phyloP scores from a whole-genome alignment of 2,113 vertebrate species.

The Gopherus evgoodei region DNA sequence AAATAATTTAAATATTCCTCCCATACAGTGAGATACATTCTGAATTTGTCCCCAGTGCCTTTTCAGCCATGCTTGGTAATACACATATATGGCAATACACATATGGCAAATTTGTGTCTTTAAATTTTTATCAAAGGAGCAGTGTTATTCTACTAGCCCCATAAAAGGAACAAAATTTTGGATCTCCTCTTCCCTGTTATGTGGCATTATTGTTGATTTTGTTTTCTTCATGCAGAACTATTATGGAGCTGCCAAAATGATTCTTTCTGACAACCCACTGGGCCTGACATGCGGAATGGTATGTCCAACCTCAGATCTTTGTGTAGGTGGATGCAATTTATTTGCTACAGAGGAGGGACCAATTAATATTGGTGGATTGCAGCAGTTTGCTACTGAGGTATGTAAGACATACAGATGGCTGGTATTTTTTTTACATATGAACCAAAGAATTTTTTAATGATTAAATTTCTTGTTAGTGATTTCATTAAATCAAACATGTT shows the following conservation, averaged over 20 bases:
- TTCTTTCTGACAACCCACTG: conserved; percentile 94
- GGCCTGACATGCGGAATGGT: conserved; percentile 95
- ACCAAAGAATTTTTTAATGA: neutral
- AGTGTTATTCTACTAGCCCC: neutral
- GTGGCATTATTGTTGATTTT: neutral
- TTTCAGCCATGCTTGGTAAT: neutral
- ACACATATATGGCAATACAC: neutral
- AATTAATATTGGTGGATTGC: conserved; percentile 95
- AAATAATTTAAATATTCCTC: neutral
- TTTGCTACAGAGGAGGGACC: conserved; percentile 93
- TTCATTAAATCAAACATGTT: neutral
- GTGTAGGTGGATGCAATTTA: conserved; percentile 89
- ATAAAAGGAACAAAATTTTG: neutral
- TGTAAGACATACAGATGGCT: conserved; percentile 3
- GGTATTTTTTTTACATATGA: neutral
- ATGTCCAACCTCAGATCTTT: conserved; percentile 94
- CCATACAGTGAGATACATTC: neutral
- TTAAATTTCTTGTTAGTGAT: neutral
- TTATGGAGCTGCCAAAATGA: conserved; percentile 90
- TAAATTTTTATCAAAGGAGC: neutral
- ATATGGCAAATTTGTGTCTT: neutral
- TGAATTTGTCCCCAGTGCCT: neutral
- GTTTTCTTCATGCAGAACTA: conserved; percentile 84
- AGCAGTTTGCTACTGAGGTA: conserved; percentile 97
- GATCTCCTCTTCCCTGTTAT: neutral